Percentiles rank a stretch among this genome's conserved stretches.
phyloP scores from a whole-genome alignment of 2,113 vertebrate species.

The Oryzias woworae region DNA sequence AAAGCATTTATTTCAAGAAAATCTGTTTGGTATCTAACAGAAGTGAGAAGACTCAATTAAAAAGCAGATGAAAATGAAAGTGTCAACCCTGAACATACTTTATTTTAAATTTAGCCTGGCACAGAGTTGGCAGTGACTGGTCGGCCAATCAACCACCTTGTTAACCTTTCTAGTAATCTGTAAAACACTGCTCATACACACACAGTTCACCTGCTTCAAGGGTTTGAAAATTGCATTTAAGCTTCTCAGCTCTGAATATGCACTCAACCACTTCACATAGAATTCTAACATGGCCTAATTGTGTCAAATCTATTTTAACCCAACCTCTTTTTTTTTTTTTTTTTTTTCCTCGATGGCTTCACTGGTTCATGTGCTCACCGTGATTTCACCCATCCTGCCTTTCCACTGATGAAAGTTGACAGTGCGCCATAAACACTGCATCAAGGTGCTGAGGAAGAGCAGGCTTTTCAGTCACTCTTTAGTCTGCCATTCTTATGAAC shows the following conservation, averaged over 20 bases:
- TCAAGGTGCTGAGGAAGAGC: conserved; percentile 40
- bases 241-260: conserved; percentile 29
- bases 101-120: not conserved
- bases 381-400: conserved; percentile 66
- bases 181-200: not conserved
- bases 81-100: conserved; percentile 9
- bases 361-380: conserved; percentile 57
- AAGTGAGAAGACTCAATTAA: not conserved
- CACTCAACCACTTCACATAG: conserved; percentile 33
- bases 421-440: conserved; percentile 41
- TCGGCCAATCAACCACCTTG: conserved; percentile 4
- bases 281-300: conserved; percentile 70
- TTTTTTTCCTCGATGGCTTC: conserved; percentile 38
- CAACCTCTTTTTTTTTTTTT: conserved; percentile 28
- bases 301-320: conserved; percentile 70
- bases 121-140: conserved; percentile 8
- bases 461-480: conserved; percentile 52
- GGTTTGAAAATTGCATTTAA: conserved; percentile 36
- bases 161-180: conserved; percentile 19
- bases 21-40: not conserved
- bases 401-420: conserved; percentile 60
- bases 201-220: conserved; percentile 9
- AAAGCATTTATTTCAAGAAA: not conserved
- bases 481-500: conserved; percentile 30
- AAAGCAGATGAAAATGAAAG: conserved; percentile 1